phyloP scores from a whole-genome alignment of 1,140 invertebrate genomes.

The Psilanteris sp. region DNA sequence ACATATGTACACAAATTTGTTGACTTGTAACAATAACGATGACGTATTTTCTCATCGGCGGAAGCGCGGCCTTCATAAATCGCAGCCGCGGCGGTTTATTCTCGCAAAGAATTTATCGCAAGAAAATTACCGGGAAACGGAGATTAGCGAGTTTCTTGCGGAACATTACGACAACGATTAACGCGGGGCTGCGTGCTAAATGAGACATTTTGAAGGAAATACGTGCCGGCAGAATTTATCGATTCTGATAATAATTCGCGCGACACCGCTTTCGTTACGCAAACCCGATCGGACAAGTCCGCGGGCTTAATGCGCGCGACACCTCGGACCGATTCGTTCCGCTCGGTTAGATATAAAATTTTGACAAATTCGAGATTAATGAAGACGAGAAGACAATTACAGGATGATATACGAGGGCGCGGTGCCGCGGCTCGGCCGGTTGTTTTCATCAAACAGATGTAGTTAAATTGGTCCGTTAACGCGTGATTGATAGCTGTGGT shows the following conservation, averaged over 20 bases:
- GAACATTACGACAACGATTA: slow-evolving; percentile 44
- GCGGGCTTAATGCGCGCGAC: no score
- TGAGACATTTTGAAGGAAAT: slow-evolving; percentile 54
- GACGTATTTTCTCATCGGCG: slow-evolving; percentile 51
- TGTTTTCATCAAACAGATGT: slow-evolving; percentile 48
- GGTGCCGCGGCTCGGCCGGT: slow-evolving; percentile 21
- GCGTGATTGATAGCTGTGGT: slow-evolving; percentile 59
- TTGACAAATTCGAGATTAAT: slow-evolving; percentile 62
- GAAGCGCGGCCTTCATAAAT: slow-evolving; percentile 50
- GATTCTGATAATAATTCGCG: slow-evolving; percentile 27
- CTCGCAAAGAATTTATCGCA: slow-evolving; percentile 43
- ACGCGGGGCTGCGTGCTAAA: slow-evolving; percentile 26
- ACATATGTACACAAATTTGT: no score
- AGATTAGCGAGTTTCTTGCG: slow-evolving; percentile 47
- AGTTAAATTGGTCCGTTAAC: slow-evolving; percentile 55
- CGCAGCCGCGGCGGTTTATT: slow-evolving; percentile 34
- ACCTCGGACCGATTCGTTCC: background rate
- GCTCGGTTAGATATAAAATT: slow-evolving; percentile 11
- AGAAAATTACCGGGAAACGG: slow-evolving; percentile 47
- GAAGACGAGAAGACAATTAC: slow-evolving; percentile 57
- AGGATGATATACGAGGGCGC: slow-evolving; percentile 38
- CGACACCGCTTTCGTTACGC: slow-evolving; percentile 9
- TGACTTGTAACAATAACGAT: slow-evolving; percentile 31
- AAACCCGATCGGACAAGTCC: slow-evolving; percentile 12
- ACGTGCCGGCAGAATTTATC: slow-evolving; percentile 14